Base-by-base conservation (phyloP, 2,113 vertebrate species). In the Equus przewalskii region DNA sequence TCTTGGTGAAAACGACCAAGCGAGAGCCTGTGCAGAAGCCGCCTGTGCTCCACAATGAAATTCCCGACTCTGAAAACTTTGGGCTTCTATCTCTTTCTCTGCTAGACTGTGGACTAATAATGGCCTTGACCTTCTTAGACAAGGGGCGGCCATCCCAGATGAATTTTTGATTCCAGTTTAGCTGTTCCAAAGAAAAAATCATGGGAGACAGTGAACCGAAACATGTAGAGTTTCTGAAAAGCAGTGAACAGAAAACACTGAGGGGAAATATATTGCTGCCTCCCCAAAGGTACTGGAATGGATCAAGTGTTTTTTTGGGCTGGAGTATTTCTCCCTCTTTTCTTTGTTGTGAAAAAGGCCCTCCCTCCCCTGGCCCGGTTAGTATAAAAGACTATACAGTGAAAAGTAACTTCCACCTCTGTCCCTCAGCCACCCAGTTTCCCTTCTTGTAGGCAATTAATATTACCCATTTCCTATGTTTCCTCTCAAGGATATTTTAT, bases 71-170 rank as follows among this genome's bases (percentile, higher is more conserved):
- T 85, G 72, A 54, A 65, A 54, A 65, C 54, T 93, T 93, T 46
- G 60, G 85, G 49, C 81, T 95, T 86, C 46, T 69, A 6, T 89
- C 18, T 64, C 69, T 94, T 94, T 97, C 73, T 93, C n/a, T 81
- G 60, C 49, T 93, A 72, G 62, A 83, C 70, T 28, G 28, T 64
- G 58, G n/a, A 60, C n/a, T 93, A 85, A 89, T 33, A 72, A 60
- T 30, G 54, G 30, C 64, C 36, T 91, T 88, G 51, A 84, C 44
- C 82, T 95, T 90, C 79, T 84, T 73, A 90, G 46, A 82, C 87
- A 89, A 89, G 51, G 44, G n/a, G 44, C 33, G 72, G 54, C 54
- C 33, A 28, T 73, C 58, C 36, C 91, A 83, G 69, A 87, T 82
- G 41, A 36, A 41, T 69, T 92, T 94, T 78, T 60, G 84, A 69